Evolutionary conservation across 2,888 invertebrate species (phyloP).

Genomic region (Drosophila pseudotalamancana): DNA sequence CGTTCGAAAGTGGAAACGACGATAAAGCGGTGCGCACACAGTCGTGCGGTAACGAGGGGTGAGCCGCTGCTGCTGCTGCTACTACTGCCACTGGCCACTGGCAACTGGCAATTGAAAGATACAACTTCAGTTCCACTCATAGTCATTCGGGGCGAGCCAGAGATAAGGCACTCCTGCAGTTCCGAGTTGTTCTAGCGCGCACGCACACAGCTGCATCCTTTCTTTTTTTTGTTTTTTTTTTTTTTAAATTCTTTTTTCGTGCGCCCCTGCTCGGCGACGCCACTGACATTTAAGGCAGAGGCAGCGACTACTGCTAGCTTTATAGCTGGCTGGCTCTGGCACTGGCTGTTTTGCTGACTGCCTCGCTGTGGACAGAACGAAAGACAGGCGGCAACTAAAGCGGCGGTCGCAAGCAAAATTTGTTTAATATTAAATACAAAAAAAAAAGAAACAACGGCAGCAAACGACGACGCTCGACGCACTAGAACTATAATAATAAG

Average conservation of each 20-base stretch:
- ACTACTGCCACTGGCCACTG: constrained; percentile 7
- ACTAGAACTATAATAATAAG: constrained; percentile 47
- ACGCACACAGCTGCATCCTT: constrained; percentile 41
- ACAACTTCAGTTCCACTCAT: constrained; percentile 43
- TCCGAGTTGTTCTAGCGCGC: constrained; percentile 29
- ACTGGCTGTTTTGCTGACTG: constrained; percentile 69
- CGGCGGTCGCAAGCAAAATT: constrained; percentile 59
- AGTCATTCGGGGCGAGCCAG: constrained; percentile 40
- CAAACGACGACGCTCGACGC: constrained; percentile 18
- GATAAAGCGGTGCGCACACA: constrained; percentile 58
- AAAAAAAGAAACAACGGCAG: constrained; percentile 16
- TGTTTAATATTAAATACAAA: constrained; percentile 58
- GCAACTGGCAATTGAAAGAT: constrained; percentile 26
- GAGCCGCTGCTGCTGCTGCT: constrained; percentile 20
- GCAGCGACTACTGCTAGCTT: constrained; percentile 58
- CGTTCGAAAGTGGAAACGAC: constrained; percentile 57
- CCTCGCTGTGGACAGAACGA: constrained; percentile 73
- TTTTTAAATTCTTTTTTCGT: constrained; percentile 14
- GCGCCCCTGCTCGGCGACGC: constrained; percentile 42
- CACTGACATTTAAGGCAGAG: constrained; percentile 42
- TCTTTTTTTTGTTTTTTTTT: constrained; percentile 9
- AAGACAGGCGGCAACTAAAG: constrained; percentile 75
- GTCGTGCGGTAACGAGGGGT: constrained; percentile 51
- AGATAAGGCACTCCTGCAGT: constrained; percentile 38
- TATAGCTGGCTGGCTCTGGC: constrained; percentile 56